phyloP scores from a whole-genome alignment of 2,888 invertebrate species.

The Drosophila percnosoma region DNA sequence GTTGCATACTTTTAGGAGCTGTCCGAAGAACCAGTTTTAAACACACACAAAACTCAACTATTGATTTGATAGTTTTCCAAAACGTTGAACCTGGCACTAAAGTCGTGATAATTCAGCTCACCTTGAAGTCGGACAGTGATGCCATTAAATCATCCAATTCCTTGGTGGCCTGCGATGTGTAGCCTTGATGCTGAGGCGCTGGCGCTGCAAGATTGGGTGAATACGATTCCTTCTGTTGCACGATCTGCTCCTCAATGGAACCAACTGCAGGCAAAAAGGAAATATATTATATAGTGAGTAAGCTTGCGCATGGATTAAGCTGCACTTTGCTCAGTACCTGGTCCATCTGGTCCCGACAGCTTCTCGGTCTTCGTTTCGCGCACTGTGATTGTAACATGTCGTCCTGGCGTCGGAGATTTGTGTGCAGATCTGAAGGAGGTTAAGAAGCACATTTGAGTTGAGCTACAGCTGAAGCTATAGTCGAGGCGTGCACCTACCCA shows the following conservation, averaged over 20 bases:
- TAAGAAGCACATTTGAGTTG: not conserved
- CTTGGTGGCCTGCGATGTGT: constrained; percentile 94
- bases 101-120: constrained; percentile 82
- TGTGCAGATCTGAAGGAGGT: constrained; percentile 60
- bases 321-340: constrained; percentile 68
- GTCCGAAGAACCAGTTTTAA: not conserved
- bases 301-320: not conserved
- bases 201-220: constrained; percentile 66
- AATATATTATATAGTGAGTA: not conserved
- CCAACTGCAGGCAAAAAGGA: constrained; percentile 68
- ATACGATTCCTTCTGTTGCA: constrained; percentile 83
- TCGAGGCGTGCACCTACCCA: constrained; percentile 86
- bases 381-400: constrained; percentile 87
- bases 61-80: not conserved
- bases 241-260: constrained; percentile 81
- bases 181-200: constrained; percentile 60
- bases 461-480: not conserved
- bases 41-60: not conserved
- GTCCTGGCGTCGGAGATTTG: constrained; percentile 84
- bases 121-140: constrained; percentile 97
- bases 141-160: constrained; percentile 98
- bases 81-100: not conserved
- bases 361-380: constrained; percentile 87
- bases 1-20: constrained; percentile 49
- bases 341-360: constrained; percentile 83